Percentiles rank a stretch among this genome's conserved stretches.
These are phyloP conservation scores for Ameiurus melas DNA, from an alignment of 2,113 vertebrate genomes.

Conservation along the genomic window DNA sequence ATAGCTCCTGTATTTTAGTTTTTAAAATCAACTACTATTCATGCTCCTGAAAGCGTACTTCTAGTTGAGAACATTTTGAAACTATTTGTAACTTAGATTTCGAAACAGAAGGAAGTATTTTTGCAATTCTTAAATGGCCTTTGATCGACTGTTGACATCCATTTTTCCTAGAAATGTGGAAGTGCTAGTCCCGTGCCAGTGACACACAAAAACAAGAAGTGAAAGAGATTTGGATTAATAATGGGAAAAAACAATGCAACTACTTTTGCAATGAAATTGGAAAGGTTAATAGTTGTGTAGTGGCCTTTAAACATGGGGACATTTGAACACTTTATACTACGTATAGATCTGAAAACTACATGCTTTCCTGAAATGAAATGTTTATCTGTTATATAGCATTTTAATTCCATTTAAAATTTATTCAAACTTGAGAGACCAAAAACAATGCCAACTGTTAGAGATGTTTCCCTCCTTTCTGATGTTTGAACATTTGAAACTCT, in stretches of 20 bases:
- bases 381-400: neutral
- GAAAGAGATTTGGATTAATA: constrained; percentile 3
- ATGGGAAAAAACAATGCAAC: neutral
- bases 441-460: neutral
- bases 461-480: neutral
- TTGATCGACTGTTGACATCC: neutral
- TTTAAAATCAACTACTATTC: neutral
- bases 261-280: neutral
- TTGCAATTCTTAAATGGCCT: neutral
- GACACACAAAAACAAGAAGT: constrained; percentile 27
- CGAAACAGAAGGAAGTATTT: neutral
- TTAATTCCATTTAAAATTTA: neutral
- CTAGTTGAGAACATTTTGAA: neutral
- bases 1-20: neutral
- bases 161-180: constrained; percentile 9
- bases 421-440: neutral
- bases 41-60: neutral
- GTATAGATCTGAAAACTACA: neutral
- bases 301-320: neutral
- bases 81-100: neutral
- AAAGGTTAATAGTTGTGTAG: neutral
- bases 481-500: neutral
- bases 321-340: neutral
- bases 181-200: neutral
- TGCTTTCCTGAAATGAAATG: neutral